A percentile compares a stretch with the other conserved stretches of the same genome.
phyloP scores from a whole-genome alignment of 2,888 invertebrate species.

The Tortrix viridana region DNA sequence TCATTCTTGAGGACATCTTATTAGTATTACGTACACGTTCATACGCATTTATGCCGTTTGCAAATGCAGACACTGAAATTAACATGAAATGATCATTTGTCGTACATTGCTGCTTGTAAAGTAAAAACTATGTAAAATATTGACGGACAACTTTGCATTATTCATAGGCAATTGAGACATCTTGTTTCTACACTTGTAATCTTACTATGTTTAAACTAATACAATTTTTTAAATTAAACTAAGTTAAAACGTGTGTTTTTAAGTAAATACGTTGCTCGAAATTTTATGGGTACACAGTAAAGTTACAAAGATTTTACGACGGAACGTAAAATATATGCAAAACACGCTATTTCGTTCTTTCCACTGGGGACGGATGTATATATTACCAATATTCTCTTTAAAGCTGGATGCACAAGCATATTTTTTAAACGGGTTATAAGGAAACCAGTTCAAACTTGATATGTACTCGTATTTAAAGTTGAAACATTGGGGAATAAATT shows the following conservation, averaged over 20 bases:
- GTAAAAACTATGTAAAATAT: slow-evolving; percentile 24
- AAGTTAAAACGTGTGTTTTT: slow-evolving; percentile 33
- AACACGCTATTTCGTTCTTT: slow-evolving; percentile 52
- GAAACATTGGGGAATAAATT: no score
- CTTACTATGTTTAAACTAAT: background rate
- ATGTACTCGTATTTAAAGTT: background rate
- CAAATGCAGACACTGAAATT: slow-evolving; percentile 27
- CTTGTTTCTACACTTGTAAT: background rate
- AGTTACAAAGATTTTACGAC: slow-evolving; percentile 71
- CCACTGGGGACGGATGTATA: slow-evolving; percentile 38
- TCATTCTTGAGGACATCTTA: slow-evolving; percentile 22
- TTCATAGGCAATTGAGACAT: slow-evolving; percentile 1
- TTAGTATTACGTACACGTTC: slow-evolving; percentile 26
- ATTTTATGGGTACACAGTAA: slow-evolving; percentile 67
- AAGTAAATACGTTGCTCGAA: slow-evolving; percentile 37
- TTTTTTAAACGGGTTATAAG: slow-evolving; percentile 1
- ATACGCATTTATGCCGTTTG: slow-evolving; percentile 26
- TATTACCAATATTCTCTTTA: slow-evolving; percentile 8
- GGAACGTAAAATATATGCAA: slow-evolving; percentile 67
- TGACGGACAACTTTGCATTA: slow-evolving; percentile 11
- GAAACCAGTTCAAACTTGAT: background rate
- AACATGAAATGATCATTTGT: slow-evolving; percentile 31
- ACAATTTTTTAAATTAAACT: slow-evolving; percentile 14
- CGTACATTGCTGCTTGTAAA: slow-evolving; percentile 25
- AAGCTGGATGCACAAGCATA: background rate